Base-by-base conservation (phyloP, 2,113 vertebrate genomes). In the Brachypodius melanocephalos region DNA sequence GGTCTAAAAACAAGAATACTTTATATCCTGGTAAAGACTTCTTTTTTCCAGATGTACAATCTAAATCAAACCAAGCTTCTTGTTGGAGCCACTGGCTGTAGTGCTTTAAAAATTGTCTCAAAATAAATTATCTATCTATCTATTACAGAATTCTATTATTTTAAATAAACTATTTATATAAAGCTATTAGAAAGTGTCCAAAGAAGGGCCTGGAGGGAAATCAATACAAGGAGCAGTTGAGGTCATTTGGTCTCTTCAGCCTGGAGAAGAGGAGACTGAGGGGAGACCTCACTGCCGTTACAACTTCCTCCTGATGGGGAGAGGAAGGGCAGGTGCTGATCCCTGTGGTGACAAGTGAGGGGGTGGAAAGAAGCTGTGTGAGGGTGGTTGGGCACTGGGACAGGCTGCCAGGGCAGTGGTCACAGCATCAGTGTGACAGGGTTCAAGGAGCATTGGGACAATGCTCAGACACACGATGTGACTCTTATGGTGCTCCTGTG, bases 181-280 rank as follows among this genome's bases (percentile, higher is more conserved):
- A 72, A 42, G 9, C 45, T 59, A 14, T 52, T 67, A 52, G 7
- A 45, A 15, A 45, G 19, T 52, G 38, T 81, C 38, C 28, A 59
- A 40, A 40, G 19, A 81, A 52, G 14, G 52, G 19, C 28, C 45
- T 59, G 24, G 28, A 74, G 28, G 28, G 12, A 45, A 74, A 46
- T 58, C 32, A 28, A 3, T 46, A 9, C 0, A 0, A 34, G 7
- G n/a, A 17, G 16, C 43, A 34, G 13, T 13, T 40, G 61, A 59
- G 29, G 24, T n/a, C 0, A 25, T 45, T 74, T n/a, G 20, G 4
- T 89, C 59, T 52, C 45, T 57, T 72, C 17, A 71, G 45, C 7
- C 19, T 67, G 17, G 45, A 25, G 40, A 25, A 63, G 34, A 25
- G 40, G 29, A 63, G 34, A 25, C 18, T 20, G 59, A 67, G 18